phyloP scores from a whole-genome alignment of 2,113 vertebrate species.

The Eclectus roratus region DNA sequence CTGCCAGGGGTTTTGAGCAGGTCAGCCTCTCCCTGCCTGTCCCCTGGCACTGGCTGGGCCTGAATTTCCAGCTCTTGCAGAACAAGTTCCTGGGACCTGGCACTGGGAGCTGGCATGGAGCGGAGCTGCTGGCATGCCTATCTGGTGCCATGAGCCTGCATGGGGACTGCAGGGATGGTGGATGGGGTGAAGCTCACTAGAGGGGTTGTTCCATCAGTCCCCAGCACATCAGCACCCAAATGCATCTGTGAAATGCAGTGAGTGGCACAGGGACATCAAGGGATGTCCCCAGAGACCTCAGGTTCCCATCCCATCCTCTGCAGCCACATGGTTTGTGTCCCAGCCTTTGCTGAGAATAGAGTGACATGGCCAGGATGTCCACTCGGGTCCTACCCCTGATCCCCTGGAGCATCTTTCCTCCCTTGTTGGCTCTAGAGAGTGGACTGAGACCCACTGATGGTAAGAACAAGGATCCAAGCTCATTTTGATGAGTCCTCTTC shows the following conservation, averaged over 20 bases:
- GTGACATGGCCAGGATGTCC: not conserved
- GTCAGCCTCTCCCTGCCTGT: not conserved
- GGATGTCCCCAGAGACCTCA: not conserved
- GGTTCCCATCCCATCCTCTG: not conserved
- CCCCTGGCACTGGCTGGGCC: not conserved
- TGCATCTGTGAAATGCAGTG: fast-evolving
- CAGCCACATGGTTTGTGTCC: not conserved
- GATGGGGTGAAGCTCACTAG: too few species aligned
- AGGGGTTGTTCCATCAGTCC: fast-evolving
- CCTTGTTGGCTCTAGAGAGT: not conserved
- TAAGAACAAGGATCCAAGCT: not conserved
- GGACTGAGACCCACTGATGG: not conserved
- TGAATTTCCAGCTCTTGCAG: constrained; percentile 11
- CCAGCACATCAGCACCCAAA: not conserved
- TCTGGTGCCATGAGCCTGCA: fast-evolving
- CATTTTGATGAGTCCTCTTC: not conserved
- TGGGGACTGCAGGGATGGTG: fast-evolving
- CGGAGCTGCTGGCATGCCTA: not conserved
- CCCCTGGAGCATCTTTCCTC: not conserved
- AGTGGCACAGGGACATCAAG: not conserved
- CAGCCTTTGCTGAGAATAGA: not conserved
- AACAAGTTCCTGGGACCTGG: not conserved
- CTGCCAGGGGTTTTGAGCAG: not conserved
- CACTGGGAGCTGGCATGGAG: not conserved
- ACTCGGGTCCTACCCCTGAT: not conserved